Evolutionary conservation across 2,888 invertebrate species (phyloP), one percentile per base, ranked within the genome.

Genomic region (Congeria kusceri): DNA sequence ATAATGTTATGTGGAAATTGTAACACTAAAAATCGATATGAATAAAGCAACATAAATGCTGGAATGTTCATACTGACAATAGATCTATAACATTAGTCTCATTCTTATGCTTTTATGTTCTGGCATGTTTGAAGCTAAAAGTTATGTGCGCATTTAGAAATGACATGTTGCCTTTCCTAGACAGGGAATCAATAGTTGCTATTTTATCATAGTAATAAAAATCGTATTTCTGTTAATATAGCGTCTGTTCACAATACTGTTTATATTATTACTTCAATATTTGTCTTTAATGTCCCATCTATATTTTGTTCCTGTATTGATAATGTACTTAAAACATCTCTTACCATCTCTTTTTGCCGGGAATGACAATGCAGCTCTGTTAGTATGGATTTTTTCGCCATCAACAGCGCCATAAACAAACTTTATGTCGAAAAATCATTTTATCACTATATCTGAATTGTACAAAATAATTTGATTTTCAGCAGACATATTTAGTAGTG

Each of bases 361-460:
- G 9, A 25, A 53, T 23, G 20, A 66, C 20, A 61, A 66, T 74
- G 61, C 66, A 66, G 66, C 65, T 70, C 59, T 70, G 61, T 76
- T 70, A 70, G 49, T 70, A 76, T 70, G 68, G 70, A 76, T 76
- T 70, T 70, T 70, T 39, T 27, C 46, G 66, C 44, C 76, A 76
- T 66, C 58, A 64, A 57, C 46, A 64, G 25, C 47, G 46, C 20
- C 46, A 72, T 64, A 72, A 64, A 72, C 57, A 47, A 47, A 64
- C 64, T 72, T 57, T 47, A 63, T 47, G 71, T 58, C 63, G 46
- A 57, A 65, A 76, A 76, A 61, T 76, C 70, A 65, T 76, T 70
- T 70, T 70, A 76, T 70, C 76, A 59, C 76, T 61, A 65, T 76
- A 76, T 76, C 76, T 70, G 70, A 65, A 70, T 70, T 76, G 76